Evolutionary conservation across 2,113 vertebrate genomes (phyloP), one percentile per base, ranked within the genome.

Genomic region (Semnopithecus entellus): DNA sequence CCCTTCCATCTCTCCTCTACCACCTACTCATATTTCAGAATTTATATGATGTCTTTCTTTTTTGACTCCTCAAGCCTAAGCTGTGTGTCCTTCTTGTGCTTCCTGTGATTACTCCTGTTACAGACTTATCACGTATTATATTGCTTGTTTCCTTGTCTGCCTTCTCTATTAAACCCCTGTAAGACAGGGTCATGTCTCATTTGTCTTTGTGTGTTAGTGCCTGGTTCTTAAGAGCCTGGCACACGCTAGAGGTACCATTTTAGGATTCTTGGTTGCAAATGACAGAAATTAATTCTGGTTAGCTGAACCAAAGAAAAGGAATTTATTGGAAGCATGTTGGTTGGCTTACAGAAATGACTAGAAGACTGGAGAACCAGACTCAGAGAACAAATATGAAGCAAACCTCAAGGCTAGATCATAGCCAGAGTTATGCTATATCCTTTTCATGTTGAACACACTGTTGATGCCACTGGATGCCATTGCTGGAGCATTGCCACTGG

Each of bases 161-260:
- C 25, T 95, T 93, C 76, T 93, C 57, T 88, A 4, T 84, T 88
- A 40, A 52, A 70, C 70, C 80, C 32, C 32, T 78, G 2, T 78
- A n/a, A 95, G 52, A 17, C 30, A 75, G 84, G 61, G 22, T 40
- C 81, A 64, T 52, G 14, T 57, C 52, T 64, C 75, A 78, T 72
- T 95, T 91, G 76, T 91, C 76, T 91, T 94, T 81, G 45, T 92
- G 55, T 55, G 92, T 73, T 57, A 70, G 68, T 92, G 45, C 50
- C 43, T 85, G 2, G 52, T 55, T 55, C 23, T 80, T 45, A 14
- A 79, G 66, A 82, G 35, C 18, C 61, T 85, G 50, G 13, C 16
- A 76, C 48, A 11, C 59, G 22, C 27, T 43, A 59, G 25, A 9
- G 7, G 43, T 91, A 73, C 68, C 32, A 66, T 66, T 95, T 96